Percentiles rank a stretch among this genome's conserved stretches.
phyloP scores from a whole-genome alignment of 2,888 invertebrate genomes.

The Oscheius sp. region DNA sequence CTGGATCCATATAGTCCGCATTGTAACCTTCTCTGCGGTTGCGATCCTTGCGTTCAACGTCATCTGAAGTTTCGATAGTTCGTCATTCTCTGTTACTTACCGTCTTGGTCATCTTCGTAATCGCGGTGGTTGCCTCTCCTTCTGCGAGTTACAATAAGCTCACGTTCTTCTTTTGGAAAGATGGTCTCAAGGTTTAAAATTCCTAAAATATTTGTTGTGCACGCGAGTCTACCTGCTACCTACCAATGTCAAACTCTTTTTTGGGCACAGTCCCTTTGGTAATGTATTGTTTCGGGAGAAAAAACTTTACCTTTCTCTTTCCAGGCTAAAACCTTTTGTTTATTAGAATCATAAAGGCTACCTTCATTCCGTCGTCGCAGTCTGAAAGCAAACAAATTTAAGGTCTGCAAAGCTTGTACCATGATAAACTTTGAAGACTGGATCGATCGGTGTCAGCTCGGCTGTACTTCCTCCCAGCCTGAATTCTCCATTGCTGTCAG shows the following conservation, averaged over 20 bases:
- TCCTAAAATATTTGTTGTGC: constrained; percentile 35
- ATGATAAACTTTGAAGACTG: constrained; percentile 64
- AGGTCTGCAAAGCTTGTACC: background rate
- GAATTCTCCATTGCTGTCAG: constrained; percentile 56
- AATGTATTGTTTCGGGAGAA: constrained; percentile 59
- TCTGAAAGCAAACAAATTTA: background rate
- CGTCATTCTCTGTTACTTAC: background rate
- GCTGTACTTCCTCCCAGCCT: constrained; percentile 52
- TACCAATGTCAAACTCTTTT: constrained; percentile 59
- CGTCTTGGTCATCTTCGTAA: background rate
- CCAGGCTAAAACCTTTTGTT: constrained; percentile 48
- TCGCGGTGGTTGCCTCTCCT: constrained; percentile 37
- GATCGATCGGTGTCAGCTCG: constrained; percentile 62
- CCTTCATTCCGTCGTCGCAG: constrained; percentile 59
- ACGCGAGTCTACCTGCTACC: background rate
- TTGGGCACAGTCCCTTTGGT: constrained; percentile 58
- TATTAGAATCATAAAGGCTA: background rate
- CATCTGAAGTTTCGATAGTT: background rate
- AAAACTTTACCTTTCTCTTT: constrained; percentile 56
- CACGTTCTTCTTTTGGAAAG: constrained; percentile 51
- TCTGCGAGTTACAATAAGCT: constrained; percentile 49
- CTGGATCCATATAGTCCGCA: constrained; percentile 52
- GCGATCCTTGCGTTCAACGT: background rate
- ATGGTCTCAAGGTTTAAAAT: constrained; percentile 52
- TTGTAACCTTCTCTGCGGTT: constrained; percentile 42